Evolutionary conservation across 2,113 vertebrate genomes (phyloP).

Genomic region (Nerophis lumbriciformis): DNA sequence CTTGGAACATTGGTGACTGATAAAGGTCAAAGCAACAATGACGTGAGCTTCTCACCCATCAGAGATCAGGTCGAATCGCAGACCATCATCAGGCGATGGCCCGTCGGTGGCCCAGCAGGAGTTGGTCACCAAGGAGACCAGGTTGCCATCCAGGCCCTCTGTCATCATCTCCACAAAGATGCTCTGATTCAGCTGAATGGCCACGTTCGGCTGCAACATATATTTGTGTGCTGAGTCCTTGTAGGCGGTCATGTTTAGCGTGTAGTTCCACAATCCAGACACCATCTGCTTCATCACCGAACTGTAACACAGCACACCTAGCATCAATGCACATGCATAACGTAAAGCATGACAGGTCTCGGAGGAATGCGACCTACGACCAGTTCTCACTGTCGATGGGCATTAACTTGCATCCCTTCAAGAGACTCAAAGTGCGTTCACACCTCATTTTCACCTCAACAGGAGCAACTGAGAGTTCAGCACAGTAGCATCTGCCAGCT

Average conservation of each 20-base stretch:
- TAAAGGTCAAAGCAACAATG: too few relatives aligned
- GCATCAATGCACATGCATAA: too few relatives aligned
- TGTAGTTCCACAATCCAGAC: conserved; percentile 22
- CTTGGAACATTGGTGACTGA: too few relatives aligned
- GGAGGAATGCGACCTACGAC: too few relatives aligned
- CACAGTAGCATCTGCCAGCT: too few relatives aligned
- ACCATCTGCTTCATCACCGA: conserved; percentile 3
- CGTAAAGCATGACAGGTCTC: too few relatives aligned
- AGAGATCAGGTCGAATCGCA: conserved; percentile 18
- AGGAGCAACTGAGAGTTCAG: too few relatives aligned
- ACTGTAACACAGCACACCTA: conserved; percentile 10
- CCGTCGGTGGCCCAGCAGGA: conserved; percentile 31
- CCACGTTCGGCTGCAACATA: background rate
- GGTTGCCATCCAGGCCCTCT: conserved; percentile 8
- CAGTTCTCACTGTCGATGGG: too few relatives aligned
- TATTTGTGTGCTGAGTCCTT: background rate
- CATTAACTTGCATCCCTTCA: too few relatives aligned
- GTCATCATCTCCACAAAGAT: conserved; percentile 38
- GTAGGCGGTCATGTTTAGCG: conserved; percentile 29
- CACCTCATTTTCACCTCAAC: too few relatives aligned
- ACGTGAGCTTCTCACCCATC: conserved; percentile 17
- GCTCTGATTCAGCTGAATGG: conserved; percentile 19
- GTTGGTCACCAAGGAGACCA: conserved; percentile 11
- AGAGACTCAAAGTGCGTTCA: too few relatives aligned
- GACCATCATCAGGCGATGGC: background rate